Percentiles rank a stretch among this genome's conserved stretches.
Evolutionary conservation across 1,140 invertebrate genomes (phyloP).

Genomic region (Phthorimaea operculella): DNA sequence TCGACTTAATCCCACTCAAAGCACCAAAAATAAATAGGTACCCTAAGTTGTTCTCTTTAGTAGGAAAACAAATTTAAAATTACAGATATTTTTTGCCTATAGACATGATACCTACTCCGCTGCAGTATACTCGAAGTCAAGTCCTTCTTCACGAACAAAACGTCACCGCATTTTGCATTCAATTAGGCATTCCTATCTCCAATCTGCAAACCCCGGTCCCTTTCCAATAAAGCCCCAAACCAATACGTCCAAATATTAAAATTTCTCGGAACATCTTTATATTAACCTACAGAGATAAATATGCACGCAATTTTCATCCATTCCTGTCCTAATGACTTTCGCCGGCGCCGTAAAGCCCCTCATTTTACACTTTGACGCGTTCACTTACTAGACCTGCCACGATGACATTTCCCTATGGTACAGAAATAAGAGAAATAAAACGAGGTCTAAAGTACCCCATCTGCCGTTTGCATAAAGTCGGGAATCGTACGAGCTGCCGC

Average conservation of each 20-base stretch:
- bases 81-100: too few relatives aligned
- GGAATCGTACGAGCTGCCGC: conserved; percentile 24
- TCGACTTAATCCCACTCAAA: too few relatives aligned
- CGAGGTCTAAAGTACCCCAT: conserved; percentile 25
- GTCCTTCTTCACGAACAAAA: too few relatives aligned
- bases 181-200: background rate
- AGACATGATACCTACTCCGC: too few relatives aligned
- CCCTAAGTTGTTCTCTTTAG: too few relatives aligned
- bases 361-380: conserved; percentile 68
- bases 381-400: conserved; percentile 61
- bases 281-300: conserved; percentile 62
- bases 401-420: conserved; percentile 61
- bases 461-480: conserved; percentile 33
- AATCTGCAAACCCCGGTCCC: background rate
- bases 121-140: too few relatives aligned
- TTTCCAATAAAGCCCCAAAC: conserved; percentile 15
- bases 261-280: conserved; percentile 41
- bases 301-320: conserved; percentile 65
- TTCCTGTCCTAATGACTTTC: conserved; percentile 66
- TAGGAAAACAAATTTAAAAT: too few relatives aligned
- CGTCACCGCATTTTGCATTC: background rate
- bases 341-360: conserved; percentile 64
- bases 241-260: conserved; percentile 13
- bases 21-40: too few relatives aligned
- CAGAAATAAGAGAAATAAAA: conserved; percentile 32